Evolutionary conservation across 2,797 vertebrate species (phyloP).

Genomic region (Falco peregrinus): DNA sequence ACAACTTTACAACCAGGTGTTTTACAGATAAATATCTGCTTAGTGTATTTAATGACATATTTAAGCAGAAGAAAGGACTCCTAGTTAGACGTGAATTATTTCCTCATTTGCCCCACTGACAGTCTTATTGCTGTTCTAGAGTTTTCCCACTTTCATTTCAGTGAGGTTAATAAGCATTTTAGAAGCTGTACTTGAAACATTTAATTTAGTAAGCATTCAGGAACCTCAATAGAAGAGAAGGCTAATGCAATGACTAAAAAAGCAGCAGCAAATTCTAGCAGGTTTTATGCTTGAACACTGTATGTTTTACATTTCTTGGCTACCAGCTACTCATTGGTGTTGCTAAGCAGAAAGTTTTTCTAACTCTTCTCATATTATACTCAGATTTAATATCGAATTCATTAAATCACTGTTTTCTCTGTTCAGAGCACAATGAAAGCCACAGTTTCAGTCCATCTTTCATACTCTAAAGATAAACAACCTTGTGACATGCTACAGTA

Average conservation of each 20-base stretch:
- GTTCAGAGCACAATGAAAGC: slow-evolving; percentile 3
- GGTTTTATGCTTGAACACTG: background rate
- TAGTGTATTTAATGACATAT: background rate
- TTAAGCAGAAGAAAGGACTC: background rate
- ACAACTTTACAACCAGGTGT: background rate
- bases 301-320: background rate
- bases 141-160: background rate
- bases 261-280: background rate
- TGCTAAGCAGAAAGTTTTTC: background rate
- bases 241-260: background rate
- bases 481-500: slow-evolving; percentile 27
- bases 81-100: background rate
- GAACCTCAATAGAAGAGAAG: background rate
- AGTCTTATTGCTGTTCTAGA: background rate
- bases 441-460: background rate
- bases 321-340: background rate
- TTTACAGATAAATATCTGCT: background rate
- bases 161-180: background rate
- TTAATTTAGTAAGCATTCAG: background rate
- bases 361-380: background rate
- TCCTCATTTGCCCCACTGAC: background rate
- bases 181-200: background rate
- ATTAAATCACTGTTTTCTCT: slow-evolving; percentile 7
- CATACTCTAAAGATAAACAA: slow-evolving; percentile 33
- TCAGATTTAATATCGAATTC: background rate